Base-by-base conservation (phyloP, 2,797 vertebrate species). In the Chloroceryle amazona region DNA sequence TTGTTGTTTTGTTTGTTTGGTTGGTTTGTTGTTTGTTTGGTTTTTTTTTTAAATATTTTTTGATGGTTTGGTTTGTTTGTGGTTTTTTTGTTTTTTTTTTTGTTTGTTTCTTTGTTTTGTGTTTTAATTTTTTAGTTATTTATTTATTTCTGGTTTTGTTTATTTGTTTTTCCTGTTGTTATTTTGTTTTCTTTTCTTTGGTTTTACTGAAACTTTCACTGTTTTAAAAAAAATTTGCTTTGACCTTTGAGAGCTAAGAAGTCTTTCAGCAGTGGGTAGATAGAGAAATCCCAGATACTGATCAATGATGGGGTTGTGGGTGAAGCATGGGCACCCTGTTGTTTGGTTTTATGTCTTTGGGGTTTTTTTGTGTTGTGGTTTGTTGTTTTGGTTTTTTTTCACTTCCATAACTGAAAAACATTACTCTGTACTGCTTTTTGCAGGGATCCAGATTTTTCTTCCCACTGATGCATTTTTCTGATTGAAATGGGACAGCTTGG, bases 361-460 rank as follows among this genome's bases (percentile, higher is more conserved):
- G 3, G 3, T 6, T 57, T 10, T 7, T 3, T 5, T 23, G 15
- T 51, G 25, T 51, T 51, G 49, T 51, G 49, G 26, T 46, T 33
- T 41, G 41, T n/a, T 20, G 6, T 67, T 60, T 39, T 47, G 3
- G 3, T 46, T 15, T 22, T 3, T 5, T 23, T 0, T 2, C 28
- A 13, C 4, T 75, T 12, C 6, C 5, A n/a, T 54, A 62, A 58
- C 37, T 61, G 71, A n/a, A 17, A 74, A 90, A 49, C 7, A 29
- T 28, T 57, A 1, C 4, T 82, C 22, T 68, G 8, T 47, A 39
- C 44, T 86, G 12, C 2, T 66, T 72, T 86, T 74, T 87, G 73
- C 9, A 42, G n/a, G 21, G 35, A 88, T 55, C 14, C 10, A 75
- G 19, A 18, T n/a, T 86, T 90, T 86, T 51, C 15, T 62, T 85